Evolutionary conservation across 35 echinoderm and acorn worm species (phyloP).

Genomic region (Holothuria glaberrima): DNA sequence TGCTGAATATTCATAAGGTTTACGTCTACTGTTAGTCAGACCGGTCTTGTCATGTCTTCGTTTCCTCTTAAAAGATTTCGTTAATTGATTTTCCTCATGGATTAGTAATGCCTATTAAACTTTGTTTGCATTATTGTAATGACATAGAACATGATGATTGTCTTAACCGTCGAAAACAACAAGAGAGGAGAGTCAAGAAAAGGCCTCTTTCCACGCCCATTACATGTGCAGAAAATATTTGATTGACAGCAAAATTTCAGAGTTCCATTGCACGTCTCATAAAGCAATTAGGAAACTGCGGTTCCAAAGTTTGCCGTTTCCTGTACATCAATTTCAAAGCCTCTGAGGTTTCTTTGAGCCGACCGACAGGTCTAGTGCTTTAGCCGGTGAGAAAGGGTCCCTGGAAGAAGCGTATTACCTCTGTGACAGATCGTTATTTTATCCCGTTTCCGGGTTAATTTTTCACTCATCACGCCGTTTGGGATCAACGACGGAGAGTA

Average conservation of each 20-base stretch:
- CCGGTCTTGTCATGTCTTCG: not conserved
- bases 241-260: constrained; percentile 13
- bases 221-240: not conserved
- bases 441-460: constrained; percentile 42
- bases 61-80: not conserved
- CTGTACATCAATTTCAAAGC: constrained; percentile 40
- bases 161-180: no score
- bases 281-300: constrained; percentile 41
- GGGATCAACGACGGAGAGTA: not conserved
- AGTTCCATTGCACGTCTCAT: constrained; percentile 28
- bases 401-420: constrained; percentile 37
- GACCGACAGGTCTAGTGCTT: constrained; percentile 1
- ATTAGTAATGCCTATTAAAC: not conserved
- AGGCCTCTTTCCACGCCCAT: constrained; percentile 10
- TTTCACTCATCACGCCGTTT: constrained; percentile 30
- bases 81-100: not conserved
- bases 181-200: not conserved
- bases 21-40: not conserved
- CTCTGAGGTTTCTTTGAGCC: constrained; percentile 6
- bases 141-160: no score
- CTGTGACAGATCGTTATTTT: constrained; percentile 34
- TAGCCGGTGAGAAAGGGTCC: not conserved
- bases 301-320: constrained; percentile 19
- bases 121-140: constrained; percentile 12
- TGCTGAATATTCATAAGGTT: constrained; percentile 42